Conservation (phyloP, 1,140 invertebrate genomes). For the Lasaia peninsularis region DNA sequence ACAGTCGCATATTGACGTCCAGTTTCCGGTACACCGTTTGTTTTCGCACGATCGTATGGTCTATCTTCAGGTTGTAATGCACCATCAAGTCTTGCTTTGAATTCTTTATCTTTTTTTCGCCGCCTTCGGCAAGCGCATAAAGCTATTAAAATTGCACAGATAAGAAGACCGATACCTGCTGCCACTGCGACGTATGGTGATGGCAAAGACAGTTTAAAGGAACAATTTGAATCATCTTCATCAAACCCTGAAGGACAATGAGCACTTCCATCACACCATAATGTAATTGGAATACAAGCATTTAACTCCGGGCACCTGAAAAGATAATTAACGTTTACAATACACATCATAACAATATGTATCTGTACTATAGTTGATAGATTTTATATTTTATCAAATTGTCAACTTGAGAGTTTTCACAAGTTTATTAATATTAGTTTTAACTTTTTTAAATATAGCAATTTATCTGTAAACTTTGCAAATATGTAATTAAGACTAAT, state of each 20-base stretch:
- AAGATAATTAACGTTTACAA: conserved; percentile 35
- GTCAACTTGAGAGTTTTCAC: too few relatives aligned
- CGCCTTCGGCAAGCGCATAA: conserved; percentile 72
- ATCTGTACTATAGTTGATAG: too few relatives aligned
- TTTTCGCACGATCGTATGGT: conserved; percentile 79
- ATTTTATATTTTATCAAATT: too few relatives aligned
- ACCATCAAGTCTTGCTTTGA: conserved; percentile 75
- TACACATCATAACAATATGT: too few relatives aligned
- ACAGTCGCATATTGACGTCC: conserved; percentile 66
- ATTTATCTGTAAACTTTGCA: too few relatives aligned
- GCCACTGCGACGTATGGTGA: conserved; percentile 81
- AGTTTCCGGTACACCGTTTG: conserved; percentile 74
- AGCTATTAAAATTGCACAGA: conserved; percentile 81
- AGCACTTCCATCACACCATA: conserved; percentile 92
- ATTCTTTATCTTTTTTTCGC: conserved; percentile 80
- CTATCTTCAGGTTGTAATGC: conserved; percentile 73
- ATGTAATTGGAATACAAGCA: conserved; percentile 89
- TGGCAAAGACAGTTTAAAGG: conserved; percentile 82
- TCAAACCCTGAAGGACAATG: conserved; percentile 92
- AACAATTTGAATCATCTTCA: conserved; percentile 87
- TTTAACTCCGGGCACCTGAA: conserved; percentile 90
- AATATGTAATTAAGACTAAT: too few relatives aligned
- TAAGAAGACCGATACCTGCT: conserved; percentile 79
- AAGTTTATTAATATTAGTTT: too few relatives aligned
- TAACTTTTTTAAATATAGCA: too few relatives aligned